A percentile compares a stretch with the other conserved stretches of the same genome.
Evolutionary conservation across 1,140 invertebrate species (phyloP).

Genomic region (Sitophilus oryzae): DNA sequence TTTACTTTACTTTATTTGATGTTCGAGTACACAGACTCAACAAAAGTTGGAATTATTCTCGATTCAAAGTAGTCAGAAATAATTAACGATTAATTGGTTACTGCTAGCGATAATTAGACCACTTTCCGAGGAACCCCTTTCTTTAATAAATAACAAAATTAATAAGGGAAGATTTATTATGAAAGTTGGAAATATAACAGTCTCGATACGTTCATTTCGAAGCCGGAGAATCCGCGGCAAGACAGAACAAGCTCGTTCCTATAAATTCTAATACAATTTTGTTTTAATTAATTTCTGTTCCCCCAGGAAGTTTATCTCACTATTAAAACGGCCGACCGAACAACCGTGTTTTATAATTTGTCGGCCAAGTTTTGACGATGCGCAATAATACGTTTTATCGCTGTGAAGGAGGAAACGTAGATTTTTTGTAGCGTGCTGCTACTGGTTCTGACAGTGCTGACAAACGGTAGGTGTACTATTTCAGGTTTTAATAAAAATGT

Average conservation of each 20-base stretch:
- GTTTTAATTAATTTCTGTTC: neutral
- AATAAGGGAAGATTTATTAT: neutral
- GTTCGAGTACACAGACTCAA: too few relatives aligned
- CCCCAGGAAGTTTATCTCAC: neutral
- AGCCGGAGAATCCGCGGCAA: neutral
- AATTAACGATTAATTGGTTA: too few relatives aligned
- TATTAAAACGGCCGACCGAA: neutral
- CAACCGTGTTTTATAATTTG: neutral
- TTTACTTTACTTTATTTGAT: too few relatives aligned
- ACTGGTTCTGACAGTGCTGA: too few relatives aligned
- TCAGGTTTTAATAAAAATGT: too few relatives aligned
- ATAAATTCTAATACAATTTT: neutral
- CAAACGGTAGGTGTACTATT: too few relatives aligned
- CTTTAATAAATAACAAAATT: neutral
- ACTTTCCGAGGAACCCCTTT: neutral
- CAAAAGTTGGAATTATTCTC: too few relatives aligned
- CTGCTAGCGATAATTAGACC: neutral
- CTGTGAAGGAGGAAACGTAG: too few relatives aligned
- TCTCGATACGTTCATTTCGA: neutral
- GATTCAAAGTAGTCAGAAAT: too few relatives aligned
- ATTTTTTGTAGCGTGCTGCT: too few relatives aligned
- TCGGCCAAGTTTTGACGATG: too few relatives aligned
- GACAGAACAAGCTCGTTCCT: neutral
- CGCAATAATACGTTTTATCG: too few relatives aligned
- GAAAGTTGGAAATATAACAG: neutral